A percentile compares a stretch with the other conserved stretches of the same genome.
Conservation (phyloP, 2,113 vertebrate species). For the Limanda limanda region DNA sequence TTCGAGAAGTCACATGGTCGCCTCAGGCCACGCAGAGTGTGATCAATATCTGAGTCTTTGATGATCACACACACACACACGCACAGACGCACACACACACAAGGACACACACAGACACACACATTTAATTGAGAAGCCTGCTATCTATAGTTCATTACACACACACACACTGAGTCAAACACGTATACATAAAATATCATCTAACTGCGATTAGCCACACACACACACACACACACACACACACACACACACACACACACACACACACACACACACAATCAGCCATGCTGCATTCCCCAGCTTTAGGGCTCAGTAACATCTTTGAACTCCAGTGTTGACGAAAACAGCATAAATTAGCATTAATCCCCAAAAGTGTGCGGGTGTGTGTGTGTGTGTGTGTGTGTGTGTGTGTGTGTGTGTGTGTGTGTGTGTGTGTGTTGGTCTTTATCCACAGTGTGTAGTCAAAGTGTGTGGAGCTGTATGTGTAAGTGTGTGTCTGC, state of each 20-base stretch:
- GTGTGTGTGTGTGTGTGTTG: too few species aligned
- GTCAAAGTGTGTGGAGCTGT: not conserved
- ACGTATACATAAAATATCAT: not conserved
- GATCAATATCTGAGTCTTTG: conserved; percentile 64
- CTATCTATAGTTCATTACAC: too few species aligned
- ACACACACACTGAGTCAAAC: not conserved
- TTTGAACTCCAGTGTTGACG: conserved; percentile 43
- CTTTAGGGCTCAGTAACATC: conserved; percentile 2
- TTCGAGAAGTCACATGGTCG: conserved; percentile 35
- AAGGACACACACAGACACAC: too few species aligned
- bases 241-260: conserved; percentile 7
- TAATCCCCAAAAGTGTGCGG: conserved; percentile 22
- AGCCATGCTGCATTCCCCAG: not conserved
- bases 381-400: too few species aligned
- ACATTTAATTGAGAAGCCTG: too few species aligned
- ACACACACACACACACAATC: conserved; percentile 5
- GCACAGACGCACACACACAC: not conserved
- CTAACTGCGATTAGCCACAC: not conserved
- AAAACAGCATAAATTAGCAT: conserved; percentile 48
- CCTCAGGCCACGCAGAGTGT: not conserved
- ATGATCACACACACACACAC: conserved; percentile 11
- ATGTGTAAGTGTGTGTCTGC: conserved; percentile 4
- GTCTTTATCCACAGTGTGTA: conserved; percentile 6
- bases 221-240: conserved; percentile 1
- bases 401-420: too few species aligned